These are phyloP conservation scores for Esperia sulphurella DNA, from an alignment of 2,888 invertebrate genomes.

Conservation along the genomic window DNA sequence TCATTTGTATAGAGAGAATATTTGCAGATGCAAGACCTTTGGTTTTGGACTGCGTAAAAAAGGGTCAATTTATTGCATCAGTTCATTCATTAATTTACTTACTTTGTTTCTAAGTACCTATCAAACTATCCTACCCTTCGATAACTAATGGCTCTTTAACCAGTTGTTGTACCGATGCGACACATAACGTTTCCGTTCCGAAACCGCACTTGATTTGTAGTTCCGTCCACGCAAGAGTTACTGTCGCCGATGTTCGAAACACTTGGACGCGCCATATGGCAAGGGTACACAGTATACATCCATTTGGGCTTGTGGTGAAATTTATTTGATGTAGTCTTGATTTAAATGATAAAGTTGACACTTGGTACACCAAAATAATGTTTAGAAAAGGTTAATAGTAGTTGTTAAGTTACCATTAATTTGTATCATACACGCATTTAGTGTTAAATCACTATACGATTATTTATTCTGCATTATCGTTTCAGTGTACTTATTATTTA, in stretches of 20 bases:
- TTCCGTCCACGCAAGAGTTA: slow-evolving; percentile 62
- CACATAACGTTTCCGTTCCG: slow-evolving; percentile 62
- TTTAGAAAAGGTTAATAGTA: no score
- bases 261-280: slow-evolving; percentile 61
- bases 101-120: background rate
- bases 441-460: no score
- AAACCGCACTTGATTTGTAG: slow-evolving; percentile 74
- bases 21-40: no score
- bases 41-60: background rate
- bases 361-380: no score
- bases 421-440: no score
- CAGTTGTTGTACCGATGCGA: slow-evolving; percentile 44
- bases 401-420: no score
- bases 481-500: no score
- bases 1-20: no score
- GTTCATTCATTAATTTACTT: background rate
- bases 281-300: slow-evolving; percentile 30
- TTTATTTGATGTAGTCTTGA: slow-evolving; percentile 21
- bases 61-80: background rate
- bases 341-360: background rate
- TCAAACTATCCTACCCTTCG: slow-evolving; percentile 29
- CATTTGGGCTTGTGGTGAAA: slow-evolving; percentile 27
- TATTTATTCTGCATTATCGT: no score
- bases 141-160: slow-evolving; percentile 58
- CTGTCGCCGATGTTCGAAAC: slow-evolving; percentile 49